Evolutionary conservation across 2,113 vertebrate genomes (phyloP), one percentile per base, ranked within the genome.

Genomic region (Dipodomys ordii): DNA sequence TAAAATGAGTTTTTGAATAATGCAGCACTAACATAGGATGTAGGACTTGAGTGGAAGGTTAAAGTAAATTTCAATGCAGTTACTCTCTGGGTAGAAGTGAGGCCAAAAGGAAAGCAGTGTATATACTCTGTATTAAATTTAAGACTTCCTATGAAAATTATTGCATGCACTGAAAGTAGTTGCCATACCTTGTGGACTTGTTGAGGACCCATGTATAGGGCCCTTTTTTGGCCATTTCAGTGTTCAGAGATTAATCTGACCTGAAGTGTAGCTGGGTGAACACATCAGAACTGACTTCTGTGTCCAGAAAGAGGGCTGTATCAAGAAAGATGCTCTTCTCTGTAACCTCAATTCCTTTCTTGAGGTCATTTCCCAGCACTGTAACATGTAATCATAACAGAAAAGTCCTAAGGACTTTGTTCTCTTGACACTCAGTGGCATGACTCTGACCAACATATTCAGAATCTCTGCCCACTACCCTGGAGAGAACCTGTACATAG

Each of bases 1-100:
- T 49, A 49, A 49, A 49, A 49, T 49, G 39, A 44, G 39, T 57
- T 60, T 90, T 92, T 83, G 74, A 96, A 93, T 94, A 95, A 95
- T 53, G 35, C 81, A 90, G 44, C 32, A 67, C 62, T 93, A 69
- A 12, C 19, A 30, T 27, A 35, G 65, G 53, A 25, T 2, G 2
- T 30, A 2, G 18, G 4, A 20, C 25, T 53, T 18, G 11, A 23
- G 5, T 12, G 6, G 69, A 90, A 92, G 35, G 76, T 88, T 67
- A 76, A 96, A 93, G 35, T 39, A 65, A 77, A 87, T 83, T 60
- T 80, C 22, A 83, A 12, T 49, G 28, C 68, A 77, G 30, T 57
- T 30, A 46, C 11, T 64, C 69, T 25, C 28, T 53, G 53, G 39
- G 12, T 46, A n/a, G 49, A 83, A 23, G 35, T 12, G 64, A 84